Evolutionary conservation across 1,140 invertebrate genomes (phyloP).

Genomic region (Zaprionus kolodkinae): DNA sequence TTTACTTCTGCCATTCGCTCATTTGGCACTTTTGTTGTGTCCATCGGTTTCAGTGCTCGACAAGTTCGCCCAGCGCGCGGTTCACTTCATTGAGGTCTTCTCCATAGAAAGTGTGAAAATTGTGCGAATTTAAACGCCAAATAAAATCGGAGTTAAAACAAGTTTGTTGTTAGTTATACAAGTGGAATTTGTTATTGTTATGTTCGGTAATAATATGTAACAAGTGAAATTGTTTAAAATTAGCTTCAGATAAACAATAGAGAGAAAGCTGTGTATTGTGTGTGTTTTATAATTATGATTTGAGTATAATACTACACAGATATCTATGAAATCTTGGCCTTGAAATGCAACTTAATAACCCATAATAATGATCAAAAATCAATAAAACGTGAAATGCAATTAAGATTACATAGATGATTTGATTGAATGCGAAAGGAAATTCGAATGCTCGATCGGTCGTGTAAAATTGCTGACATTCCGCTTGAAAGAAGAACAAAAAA

Average conservation of each 20-base stretch:
- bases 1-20: slow-evolving; percentile 55
- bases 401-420: background rate
- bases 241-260: background rate
- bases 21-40: slow-evolving; percentile 57
- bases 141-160: slow-evolving; percentile 17
- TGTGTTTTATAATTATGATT: too few relatives aligned
- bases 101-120: slow-evolving; percentile 55
- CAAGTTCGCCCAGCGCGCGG: slow-evolving; percentile 62
- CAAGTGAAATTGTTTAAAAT: slow-evolving; percentile 17
- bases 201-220: slow-evolving; percentile 44
- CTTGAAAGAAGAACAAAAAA: slow-evolving; percentile 10
- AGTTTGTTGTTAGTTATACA: slow-evolving; percentile 46
- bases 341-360: background rate
- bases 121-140: slow-evolving; percentile 29
- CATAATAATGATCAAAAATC: background rate
- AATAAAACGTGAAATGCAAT: background rate
- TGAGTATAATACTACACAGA: too few relatives aligned
- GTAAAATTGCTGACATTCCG: slow-evolving; percentile 20
- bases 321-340: background rate
- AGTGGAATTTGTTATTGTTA: slow-evolving; percentile 37
- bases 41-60: slow-evolving; percentile 51
- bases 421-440: background rate
- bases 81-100: slow-evolving; percentile 51
- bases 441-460: background rate
- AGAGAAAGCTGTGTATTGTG: background rate